Evolutionary conservation across 1,140 invertebrate species (phyloP), one percentile per base, ranked within the genome.

Genomic region (Drosophila willistoni): DNA sequence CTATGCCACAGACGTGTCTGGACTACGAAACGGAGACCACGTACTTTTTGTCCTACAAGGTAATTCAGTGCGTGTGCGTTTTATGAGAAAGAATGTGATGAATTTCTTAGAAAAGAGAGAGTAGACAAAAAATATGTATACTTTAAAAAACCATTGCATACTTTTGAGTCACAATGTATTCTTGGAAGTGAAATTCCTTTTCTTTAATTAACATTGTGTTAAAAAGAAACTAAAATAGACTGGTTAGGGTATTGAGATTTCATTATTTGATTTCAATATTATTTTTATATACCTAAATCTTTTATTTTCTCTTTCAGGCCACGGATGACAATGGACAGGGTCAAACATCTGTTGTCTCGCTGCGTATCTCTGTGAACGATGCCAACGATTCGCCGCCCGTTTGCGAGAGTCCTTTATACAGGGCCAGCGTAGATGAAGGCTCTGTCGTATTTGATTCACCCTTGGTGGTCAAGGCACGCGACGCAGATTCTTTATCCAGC

Each of bases 31-130:
- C 95, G 14, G 95, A 96, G 84, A 94, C 94, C 17, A 95, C 95
- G 75, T 98, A 98, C 92, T 96, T 96, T 84, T 93, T 99, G 29
- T 96, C 96, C 51, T 97, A 97, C 79, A 96, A 97, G 93, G 96
- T 97, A 51, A 51, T 51, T 22, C 44, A 22, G 14, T 44, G 91
- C 85, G 79, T 90, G 73, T 33, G 68, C 44, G 57, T 29, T 29
- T 64, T 63, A 65, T 25, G 54, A 56, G 42, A 51, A 14, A 59
- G 44, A 33, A 14, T 12, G 14, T 14, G 29, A 1, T 47, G 34
- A 51, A 22, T 54, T 47, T 60, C 34, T 44, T 64, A 19, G 25
- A 41, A 64, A 57, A 41, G 36, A 19, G 36, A 19, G 3, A 19
- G 12, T 22, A 19, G 56, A 36, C n/a, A 19, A 36, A 39, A 39